phyloP scores from a whole-genome alignment of 2,888 invertebrate species.

The Acleris cristana region DNA sequence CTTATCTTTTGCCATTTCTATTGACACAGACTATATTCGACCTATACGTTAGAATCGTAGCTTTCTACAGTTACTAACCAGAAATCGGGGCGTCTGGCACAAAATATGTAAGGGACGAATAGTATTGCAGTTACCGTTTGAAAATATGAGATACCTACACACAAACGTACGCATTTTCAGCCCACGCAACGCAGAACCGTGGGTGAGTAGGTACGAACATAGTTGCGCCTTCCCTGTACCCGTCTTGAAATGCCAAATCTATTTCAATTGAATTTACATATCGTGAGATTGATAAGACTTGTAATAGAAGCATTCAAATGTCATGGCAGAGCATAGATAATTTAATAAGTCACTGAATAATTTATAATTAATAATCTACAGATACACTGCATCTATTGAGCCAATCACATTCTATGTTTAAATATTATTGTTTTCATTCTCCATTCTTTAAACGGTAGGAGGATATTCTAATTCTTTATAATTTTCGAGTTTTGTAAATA shows the following conservation, averaged over 20 bases:
- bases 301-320: conserved; percentile 45
- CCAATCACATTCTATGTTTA: too few species aligned
- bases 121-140: conserved; percentile 50
- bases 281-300: conserved; percentile 46
- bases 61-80: too few species aligned
- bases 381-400: not conserved
- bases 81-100: too few species aligned
- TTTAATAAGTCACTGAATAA: conserved; percentile 49
- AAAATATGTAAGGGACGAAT: not conserved
- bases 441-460: too few species aligned
- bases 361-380: conserved; percentile 41
- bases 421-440: too few species aligned
- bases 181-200: conserved; percentile 56
- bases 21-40: too few species aligned
- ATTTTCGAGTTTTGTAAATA: not conserved
- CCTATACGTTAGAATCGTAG: too few species aligned
- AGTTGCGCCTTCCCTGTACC: conserved; percentile 56
- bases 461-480: not conserved
- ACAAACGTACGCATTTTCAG: conserved; percentile 46
- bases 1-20: too few species aligned
- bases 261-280: conserved; percentile 55
- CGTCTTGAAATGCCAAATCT: conserved; percentile 60
- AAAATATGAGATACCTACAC: conserved; percentile 56
- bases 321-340: conserved; percentile 33
- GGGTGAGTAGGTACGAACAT: conserved; percentile 65